Conservation (phyloP, 2,113 vertebrate genomes). For the Megaceryle torquata region DNA sequence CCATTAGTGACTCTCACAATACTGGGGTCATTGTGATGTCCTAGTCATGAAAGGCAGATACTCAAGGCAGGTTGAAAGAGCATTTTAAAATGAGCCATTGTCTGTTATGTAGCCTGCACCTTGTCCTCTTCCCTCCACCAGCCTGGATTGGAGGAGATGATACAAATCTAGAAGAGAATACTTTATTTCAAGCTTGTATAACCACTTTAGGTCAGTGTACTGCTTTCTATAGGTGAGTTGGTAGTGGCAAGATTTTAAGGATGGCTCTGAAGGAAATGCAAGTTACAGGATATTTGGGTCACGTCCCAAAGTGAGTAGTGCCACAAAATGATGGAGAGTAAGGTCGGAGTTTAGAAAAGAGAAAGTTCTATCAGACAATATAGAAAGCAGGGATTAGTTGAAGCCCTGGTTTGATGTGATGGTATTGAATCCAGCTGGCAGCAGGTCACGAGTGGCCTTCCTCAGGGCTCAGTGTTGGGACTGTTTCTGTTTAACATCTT, state of each 20-base stretch:
- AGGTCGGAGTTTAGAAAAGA: neutral
- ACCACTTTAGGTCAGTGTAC: neutral
- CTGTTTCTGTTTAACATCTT: too few relatives aligned
- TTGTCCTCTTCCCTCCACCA: neutral
- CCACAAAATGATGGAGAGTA: neutral
- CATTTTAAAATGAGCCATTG: rapidly evolving
- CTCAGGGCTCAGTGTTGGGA: too few relatives aligned
- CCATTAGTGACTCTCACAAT: rapidly evolving
- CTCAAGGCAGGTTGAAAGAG: rapidly evolving
- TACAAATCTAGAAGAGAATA: neutral
- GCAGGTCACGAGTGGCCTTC: too few relatives aligned
- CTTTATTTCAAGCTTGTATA: neutral
- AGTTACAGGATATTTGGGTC: neutral
- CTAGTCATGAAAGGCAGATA: neutral
- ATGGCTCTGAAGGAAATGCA: neutral
- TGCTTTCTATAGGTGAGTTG: neutral
- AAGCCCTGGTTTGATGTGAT: neutral
- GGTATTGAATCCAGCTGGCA: too few relatives aligned
- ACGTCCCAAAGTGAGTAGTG: neutral
- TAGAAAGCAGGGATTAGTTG: neutral
- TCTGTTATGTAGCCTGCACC: neutral
- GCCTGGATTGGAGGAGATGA: neutral
- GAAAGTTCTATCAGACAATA: too few relatives aligned
- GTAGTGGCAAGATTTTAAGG: neutral
- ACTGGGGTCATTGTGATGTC: neutral